phyloP scores from a whole-genome alignment of 2,888 invertebrate genomes.

The Eremobia ochroleuca region DNA sequence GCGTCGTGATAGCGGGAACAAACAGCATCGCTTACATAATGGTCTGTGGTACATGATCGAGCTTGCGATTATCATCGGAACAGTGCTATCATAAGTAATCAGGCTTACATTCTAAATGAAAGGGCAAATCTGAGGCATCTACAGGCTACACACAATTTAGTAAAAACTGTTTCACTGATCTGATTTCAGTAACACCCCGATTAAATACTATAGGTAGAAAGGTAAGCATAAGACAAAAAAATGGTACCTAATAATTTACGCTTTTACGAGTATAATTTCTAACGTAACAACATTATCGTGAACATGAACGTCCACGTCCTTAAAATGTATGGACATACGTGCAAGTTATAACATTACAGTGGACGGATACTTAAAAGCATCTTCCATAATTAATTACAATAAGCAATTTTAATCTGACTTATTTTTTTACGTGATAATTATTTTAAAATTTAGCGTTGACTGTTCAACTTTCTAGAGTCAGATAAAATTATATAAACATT shows the following conservation, averaged over 20 bases:
- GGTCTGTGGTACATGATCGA: conserved; percentile 1
- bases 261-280: too few relatives aligned
- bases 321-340: neutral
- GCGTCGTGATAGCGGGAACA: conserved; percentile 1
- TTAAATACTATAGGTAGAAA: neutral
- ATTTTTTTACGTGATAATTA: too few relatives aligned
- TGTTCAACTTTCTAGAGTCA: too few relatives aligned
- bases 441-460: too few relatives aligned
- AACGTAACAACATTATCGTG: too few relatives aligned
- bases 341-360: neutral
- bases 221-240: too few relatives aligned
- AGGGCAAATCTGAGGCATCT: neutral
- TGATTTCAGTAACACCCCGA: neutral
- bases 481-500: too few relatives aligned
- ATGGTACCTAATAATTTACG: too few relatives aligned
- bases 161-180: too few relatives aligned
- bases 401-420: too few relatives aligned
- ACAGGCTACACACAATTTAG: neutral
- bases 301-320: neutral
- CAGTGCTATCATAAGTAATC: neutral
- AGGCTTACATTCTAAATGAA: neutral
- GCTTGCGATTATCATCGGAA: neutral
- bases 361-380: neutral
- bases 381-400: too few relatives aligned
- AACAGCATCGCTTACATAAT: conserved; percentile 20